Conservation (phyloP, 2,888 invertebrate genomes). For the Andrena bicolor region DNA sequence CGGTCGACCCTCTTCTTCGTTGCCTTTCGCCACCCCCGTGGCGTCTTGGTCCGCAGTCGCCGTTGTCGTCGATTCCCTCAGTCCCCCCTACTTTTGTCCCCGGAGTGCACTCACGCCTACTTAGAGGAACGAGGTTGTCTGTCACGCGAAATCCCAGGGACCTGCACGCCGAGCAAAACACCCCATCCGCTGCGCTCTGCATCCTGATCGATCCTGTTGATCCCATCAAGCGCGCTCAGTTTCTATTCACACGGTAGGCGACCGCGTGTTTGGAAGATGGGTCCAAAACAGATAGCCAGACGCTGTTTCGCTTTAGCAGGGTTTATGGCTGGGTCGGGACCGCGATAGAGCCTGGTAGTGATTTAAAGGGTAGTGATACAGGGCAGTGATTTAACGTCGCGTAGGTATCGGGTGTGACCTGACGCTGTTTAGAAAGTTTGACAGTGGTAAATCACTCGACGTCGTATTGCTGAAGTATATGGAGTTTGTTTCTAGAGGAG, state of each 20-base stretch:
- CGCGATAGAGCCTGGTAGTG: too few relatives aligned
- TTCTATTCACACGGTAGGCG: not conserved
- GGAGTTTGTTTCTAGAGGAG: too few relatives aligned
- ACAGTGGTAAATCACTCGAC: too few relatives aligned
- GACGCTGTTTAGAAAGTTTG: too few relatives aligned
- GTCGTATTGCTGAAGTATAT: too few relatives aligned
- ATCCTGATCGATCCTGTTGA: conserved; percentile 49
- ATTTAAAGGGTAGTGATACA: too few relatives aligned
- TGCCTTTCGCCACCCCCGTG: conserved; percentile 1
- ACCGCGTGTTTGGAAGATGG: too few relatives aligned
- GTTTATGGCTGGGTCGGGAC: too few relatives aligned
- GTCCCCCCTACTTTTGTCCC: conserved; percentile 58
- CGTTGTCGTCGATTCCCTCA: conserved; percentile 53
- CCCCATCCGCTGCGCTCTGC: conserved; percentile 26
- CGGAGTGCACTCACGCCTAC: conserved; percentile 75
- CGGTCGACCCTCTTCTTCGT: conserved; percentile 18
- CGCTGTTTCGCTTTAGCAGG: too few relatives aligned
- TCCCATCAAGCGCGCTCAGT: conserved; percentile 32
- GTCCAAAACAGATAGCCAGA: not conserved
- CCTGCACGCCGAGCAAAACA: conserved; percentile 44
- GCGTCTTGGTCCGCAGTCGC: conserved; percentile 31
- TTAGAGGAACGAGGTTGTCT: conserved; percentile 74
- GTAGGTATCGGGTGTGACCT: too few relatives aligned
- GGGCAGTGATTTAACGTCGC: too few relatives aligned
- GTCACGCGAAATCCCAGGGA: conserved; percentile 66